phyloP scores from a whole-genome alignment of 2,113 vertebrate species.

The Eulemur macaco region DNA sequence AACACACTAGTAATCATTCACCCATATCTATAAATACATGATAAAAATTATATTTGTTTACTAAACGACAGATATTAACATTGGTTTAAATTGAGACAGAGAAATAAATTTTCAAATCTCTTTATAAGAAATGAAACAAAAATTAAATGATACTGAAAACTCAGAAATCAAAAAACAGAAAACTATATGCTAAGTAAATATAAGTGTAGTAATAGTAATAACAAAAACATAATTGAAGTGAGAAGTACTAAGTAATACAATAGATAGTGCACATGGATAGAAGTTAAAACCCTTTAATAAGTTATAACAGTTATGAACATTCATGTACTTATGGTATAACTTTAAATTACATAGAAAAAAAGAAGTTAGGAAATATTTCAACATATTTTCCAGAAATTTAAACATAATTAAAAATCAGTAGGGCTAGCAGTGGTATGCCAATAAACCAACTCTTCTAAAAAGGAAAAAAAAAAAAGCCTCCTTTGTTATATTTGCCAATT shows the following conservation, averaged over 20 bases:
- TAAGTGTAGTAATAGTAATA: neutral
- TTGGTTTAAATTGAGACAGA: neutral
- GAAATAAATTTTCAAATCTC: neutral
- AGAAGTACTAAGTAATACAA: neutral
- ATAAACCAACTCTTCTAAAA: neutral
- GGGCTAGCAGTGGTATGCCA: neutral
- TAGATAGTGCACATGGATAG: neutral
- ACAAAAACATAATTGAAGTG: neutral
- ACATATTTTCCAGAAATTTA: neutral
- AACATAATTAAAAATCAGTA: neutral
- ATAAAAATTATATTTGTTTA: neutral
- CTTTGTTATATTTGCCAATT: neutral
- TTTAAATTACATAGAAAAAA: neutral
- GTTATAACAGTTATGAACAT: neutral
- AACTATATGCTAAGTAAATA: neutral
- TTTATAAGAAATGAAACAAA: slow-evolving; percentile 23
- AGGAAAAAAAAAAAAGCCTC: neutral
- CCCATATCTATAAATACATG: neutral
- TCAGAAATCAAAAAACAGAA: neutral
- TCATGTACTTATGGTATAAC: neutral
- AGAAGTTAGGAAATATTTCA: neutral
- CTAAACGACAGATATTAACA: neutral
- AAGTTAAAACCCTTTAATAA: neutral
- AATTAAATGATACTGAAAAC: neutral
- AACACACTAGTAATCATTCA: neutral